Base-by-base conservation (phyloP, 2,888 invertebrate species). In the Agrotis puta region DNA sequence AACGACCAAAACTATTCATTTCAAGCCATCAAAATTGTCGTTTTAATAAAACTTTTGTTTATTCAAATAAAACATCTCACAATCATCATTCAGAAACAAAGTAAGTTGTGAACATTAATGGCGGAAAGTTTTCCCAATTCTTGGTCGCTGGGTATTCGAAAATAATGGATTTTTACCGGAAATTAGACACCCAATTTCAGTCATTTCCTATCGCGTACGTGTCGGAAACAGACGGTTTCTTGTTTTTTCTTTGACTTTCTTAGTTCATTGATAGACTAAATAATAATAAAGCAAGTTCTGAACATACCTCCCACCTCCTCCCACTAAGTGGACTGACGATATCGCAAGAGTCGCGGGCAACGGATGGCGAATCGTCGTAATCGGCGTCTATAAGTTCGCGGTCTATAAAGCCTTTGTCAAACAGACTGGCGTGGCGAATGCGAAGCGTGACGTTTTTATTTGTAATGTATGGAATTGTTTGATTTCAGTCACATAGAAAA, bases 81-180 rank as follows among this genome's bases (percentile, higher is more conserved):
- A 88, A 87, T 88, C 86, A 85, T 88, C 84, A 85, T 86, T 86
- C 85, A 84, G 85, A 81, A 78, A 81, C 85, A 80, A 83, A 83
- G 89, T 84, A 87, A 86, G 87, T 89, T 80, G 78, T 69, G 74
- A 73, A 84, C 84, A 88, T 88, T 88, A 89, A 92, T 89, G 89
- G 88, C 75, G 79, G 81, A 90, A 92, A 93, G 85, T 93, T 93
- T 93, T 91, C 78, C 89, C 88, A 91, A 92, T 92, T 92, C 90
- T 87, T 88, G 88, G 87, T 64, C 64, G 81, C 61, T 76, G 69
- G 61, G 73, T 75, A 85, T 89, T 88, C 83, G 82, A 82, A 87
- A 91, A 89, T 90, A 92, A 91, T 88, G 89, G 88, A 88, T 87
- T 89, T 92, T 91, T 89, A 88, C 88, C 88, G 89, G 89, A 92